Evolutionary conservation across 2,113 vertebrate genomes (phyloP).

Genomic region (Anhinga anhinga): DNA sequence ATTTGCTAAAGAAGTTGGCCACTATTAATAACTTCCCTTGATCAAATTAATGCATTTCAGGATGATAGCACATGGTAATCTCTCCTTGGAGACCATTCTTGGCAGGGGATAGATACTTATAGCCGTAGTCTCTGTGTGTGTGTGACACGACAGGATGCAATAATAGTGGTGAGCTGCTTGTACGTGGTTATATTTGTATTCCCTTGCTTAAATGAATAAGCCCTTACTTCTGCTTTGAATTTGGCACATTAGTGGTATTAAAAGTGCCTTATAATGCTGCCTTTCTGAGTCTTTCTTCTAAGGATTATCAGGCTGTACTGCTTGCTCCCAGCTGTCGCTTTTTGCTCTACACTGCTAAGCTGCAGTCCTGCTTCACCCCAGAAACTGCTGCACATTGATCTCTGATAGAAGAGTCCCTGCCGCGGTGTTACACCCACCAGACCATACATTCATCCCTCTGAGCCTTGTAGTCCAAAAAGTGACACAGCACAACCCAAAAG

Average conservation of each 20-base stretch:
- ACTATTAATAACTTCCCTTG: conserved; percentile 21
- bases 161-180: not conserved
- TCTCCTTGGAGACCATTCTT: conserved; percentile 11
- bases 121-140: not conserved
- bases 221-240: not conserved
- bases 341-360: not conserved
- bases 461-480: not conserved
- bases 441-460: not conserved
- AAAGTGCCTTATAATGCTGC: not conserved
- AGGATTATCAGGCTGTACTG: not conserved
- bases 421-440: not conserved
- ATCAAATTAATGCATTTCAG: conserved; percentile 9
- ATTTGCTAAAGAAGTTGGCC: not conserved
- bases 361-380: not conserved
- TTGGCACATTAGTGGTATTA: not conserved
- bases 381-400: not conserved
- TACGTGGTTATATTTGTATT: not conserved
- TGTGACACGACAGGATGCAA: not conserved
- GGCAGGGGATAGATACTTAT: not conserved
- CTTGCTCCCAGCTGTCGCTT: not conserved
- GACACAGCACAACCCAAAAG: not conserved
- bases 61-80: not conserved
- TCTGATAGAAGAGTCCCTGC: not conserved
- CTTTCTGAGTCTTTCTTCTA: not conserved
- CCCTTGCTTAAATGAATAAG: not conserved